Evolutionary conservation across 2,797 vertebrate species (phyloP), one percentile per base, ranked within the genome.

Genomic region (Pseudochromis fuscus): DNA sequence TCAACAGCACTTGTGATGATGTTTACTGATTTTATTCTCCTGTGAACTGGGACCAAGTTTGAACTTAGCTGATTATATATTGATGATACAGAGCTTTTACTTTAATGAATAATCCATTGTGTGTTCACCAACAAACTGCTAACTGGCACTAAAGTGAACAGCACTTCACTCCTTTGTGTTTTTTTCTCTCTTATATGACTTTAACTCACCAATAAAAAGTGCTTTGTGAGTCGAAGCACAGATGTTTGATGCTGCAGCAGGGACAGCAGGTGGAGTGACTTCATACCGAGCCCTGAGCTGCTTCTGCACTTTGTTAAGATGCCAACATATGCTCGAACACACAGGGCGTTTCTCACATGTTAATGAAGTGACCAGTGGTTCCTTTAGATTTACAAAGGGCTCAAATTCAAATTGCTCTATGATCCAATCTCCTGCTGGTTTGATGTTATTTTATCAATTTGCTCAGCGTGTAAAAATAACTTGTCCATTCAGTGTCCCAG

Each of bases 181-280:
- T 72, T 59, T 59, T 68, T 23, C 71, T 79, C 57, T 63, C 31
- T 31, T 65, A n/a, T 50, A 59, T 70, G 61, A 61, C 65, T 67
- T 46, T 24, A 79, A 50, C 18, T 71, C 25, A n/a, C 49, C 69
- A 55, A 50, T 61, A 77, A 62, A 70, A 68, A 58, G 52, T 27
- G 65, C 64, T 73, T 44, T 38, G 4, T 49, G n/a, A 78, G 66
- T 56, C 61, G 59, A 81, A 50, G 67, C 67, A 76, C 82, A 90
- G 85, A 77, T 81, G 77, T 81, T 91, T 55, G 75, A 79, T 69
- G 72, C 48, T 69, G 68, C 80, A 77, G 84, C 67, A 77, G 64
- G 73, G 73, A 68, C 61, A 38, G 56, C 70, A 59, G 63, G 66
- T 77, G 75, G 45, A 63, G 57, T 88, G 90, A 90, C 72, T 48